Percentiles rank a stretch among this genome's conserved stretches.
Evolutionary conservation across 2,797 vertebrate species (phyloP).

Genomic region (Erethizon dorsatum): DNA sequence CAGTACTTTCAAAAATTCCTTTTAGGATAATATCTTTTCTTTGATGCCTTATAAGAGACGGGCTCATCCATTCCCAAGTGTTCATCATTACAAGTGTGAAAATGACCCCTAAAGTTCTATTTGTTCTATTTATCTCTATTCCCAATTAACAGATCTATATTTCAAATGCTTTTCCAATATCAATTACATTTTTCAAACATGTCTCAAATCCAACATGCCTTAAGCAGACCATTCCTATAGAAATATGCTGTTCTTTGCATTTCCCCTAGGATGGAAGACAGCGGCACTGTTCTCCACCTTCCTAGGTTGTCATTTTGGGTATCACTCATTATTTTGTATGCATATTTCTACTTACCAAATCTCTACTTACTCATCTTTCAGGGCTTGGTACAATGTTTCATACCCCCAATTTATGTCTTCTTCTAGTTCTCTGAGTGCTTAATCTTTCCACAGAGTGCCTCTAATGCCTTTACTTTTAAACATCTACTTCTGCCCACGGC

Average conservation of each 20-base stretch:
- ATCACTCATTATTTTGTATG: not conserved
- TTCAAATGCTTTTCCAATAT: not conserved
- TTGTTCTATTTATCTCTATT: not conserved
- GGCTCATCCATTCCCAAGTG: not conserved
- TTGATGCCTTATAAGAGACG: not conserved
- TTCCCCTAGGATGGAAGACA: not conserved
- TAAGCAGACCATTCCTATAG: not conserved
- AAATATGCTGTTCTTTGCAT: not conserved
- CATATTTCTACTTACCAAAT: not conserved
- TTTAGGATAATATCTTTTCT: not conserved
- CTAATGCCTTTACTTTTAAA: not conserved
- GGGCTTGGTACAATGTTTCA: not conserved
- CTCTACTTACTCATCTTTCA: not conserved
- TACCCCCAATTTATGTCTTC: not conserved
- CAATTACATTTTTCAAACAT: conserved; percentile 6
- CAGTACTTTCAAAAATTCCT: not conserved
- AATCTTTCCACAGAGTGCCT: not conserved
- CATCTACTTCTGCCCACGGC: not conserved
- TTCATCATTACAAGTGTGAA: not conserved
- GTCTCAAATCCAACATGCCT: not conserved
- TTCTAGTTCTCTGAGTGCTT: not conserved
- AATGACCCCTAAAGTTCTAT: not conserved
- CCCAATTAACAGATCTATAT: not conserved
- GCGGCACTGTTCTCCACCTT: fast-evolving
- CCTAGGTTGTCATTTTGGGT: not conserved